phyloP scores from a whole-genome alignment of 2,113 vertebrate genomes.

The Oryzias javanicus region DNA sequence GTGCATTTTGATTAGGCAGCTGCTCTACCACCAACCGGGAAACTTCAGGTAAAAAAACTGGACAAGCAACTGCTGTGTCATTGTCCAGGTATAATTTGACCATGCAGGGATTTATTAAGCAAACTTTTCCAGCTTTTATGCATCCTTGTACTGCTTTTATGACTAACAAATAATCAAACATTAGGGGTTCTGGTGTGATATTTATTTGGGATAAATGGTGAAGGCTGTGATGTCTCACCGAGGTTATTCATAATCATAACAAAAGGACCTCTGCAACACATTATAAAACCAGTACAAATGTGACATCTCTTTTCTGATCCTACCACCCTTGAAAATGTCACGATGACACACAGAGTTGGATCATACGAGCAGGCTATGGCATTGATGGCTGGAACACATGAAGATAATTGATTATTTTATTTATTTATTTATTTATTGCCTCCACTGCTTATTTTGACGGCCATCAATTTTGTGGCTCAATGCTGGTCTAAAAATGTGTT shows the following conservation, averaged over 20 bases:
- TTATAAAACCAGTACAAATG: not conserved
- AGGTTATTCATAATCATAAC: not conserved
- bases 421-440: no score
- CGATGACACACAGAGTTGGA: conserved; percentile 51
- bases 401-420: conserved; percentile 59
- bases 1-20: no score
- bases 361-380: conserved; percentile 32
- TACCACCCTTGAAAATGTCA: conserved; percentile 21
- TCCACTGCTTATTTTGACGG: no score
- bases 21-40: no score
- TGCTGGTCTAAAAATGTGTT: no score
- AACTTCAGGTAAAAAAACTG: no score
- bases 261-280: not conserved
- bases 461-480: no score
- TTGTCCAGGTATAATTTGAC: no score
- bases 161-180: conserved; percentile 1
- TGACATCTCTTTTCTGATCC: not conserved
- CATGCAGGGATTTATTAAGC: not conserved
- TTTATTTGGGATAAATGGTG: not conserved
- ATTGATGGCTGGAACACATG: conserved; percentile 60
- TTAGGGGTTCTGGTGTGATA: not conserved
- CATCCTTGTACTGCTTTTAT: not conserved
- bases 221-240: not conserved
- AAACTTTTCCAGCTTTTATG: not conserved
- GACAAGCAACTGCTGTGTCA: no score